Percentiles rank a stretch among this genome's conserved stretches.
Evolutionary conservation across 2,888 invertebrate genomes (phyloP).

Genomic region (Dryobota labecula): DNA sequence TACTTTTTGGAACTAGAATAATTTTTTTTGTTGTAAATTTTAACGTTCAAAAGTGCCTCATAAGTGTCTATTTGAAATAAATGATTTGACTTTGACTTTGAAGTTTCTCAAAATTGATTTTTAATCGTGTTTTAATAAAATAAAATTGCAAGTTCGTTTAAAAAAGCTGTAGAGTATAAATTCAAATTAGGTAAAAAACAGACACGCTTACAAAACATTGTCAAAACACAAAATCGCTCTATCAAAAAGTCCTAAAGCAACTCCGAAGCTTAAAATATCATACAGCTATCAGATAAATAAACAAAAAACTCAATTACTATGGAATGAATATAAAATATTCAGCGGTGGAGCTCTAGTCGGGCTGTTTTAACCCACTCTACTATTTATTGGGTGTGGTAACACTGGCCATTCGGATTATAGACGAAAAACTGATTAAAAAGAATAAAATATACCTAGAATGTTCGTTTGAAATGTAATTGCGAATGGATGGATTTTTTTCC

Average conservation of each 20-base stretch:
- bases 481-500: background rate
- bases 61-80: too few species aligned
- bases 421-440: conserved; percentile 50
- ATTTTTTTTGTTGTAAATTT: too few species aligned
- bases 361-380: conserved; percentile 57
- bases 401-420: conserved; percentile 56
- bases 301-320: conserved; percentile 67
- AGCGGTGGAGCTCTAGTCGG: conserved; percentile 45
- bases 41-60: too few species aligned
- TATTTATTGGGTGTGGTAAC: conserved; percentile 65
- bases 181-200: too few species aligned
- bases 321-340: conserved; percentile 71
- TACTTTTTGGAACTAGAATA: too few species aligned
- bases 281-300: conserved; percentile 55
- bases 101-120: too few species aligned
- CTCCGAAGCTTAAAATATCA: conserved; percentile 44
- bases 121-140: too few species aligned
- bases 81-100: too few species aligned
- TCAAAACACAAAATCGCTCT: conserved; percentile 9
- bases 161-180: too few species aligned
- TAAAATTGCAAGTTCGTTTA: too few species aligned
- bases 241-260: conserved; percentile 43
- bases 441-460: conserved; percentile 21
- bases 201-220: background rate
- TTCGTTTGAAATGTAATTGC: conserved; percentile 32